Evolutionary conservation across 2,888 invertebrate genomes (phyloP).

Genomic region (Pterostichus madidus): DNA sequence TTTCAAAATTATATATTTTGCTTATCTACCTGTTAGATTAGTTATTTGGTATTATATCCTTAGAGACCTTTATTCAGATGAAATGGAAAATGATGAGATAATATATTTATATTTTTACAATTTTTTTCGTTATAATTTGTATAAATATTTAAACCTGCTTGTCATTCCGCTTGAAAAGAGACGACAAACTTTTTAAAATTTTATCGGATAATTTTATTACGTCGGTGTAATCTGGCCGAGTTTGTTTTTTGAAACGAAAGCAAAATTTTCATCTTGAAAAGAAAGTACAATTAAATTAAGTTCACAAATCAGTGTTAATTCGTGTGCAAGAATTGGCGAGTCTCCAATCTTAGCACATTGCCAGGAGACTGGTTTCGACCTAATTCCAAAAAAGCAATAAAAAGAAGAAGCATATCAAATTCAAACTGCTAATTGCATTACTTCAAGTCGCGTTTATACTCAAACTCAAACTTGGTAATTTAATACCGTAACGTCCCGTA

Average conservation of each 20-base stretch:
- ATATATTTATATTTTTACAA: no score
- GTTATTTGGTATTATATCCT: no score
- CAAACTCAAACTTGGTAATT: conserved; percentile 53
- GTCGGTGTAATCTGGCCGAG: neutral
- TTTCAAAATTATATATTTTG: no score
- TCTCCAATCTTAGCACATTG: conserved; percentile 33
- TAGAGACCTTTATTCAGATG: no score
- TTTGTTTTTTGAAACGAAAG: conserved; percentile 7
- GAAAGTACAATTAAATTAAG: conserved; percentile 32
- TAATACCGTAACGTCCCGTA: conserved; percentile 44
- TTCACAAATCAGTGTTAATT: conserved; percentile 47
- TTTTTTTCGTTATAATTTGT: neutral
- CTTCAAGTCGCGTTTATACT: conserved; percentile 37
- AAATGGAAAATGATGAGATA: no score
- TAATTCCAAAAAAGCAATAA: conserved; percentile 20
- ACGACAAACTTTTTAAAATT: neutral
- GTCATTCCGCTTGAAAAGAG: neutral
- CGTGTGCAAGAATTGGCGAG: conserved; percentile 41
- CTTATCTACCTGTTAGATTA: no score
- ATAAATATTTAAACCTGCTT: conserved; percentile 12
- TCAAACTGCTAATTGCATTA: conserved; percentile 56
- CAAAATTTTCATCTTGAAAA: conserved; percentile 38
- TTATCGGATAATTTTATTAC: neutral
- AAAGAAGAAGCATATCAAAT: conserved; percentile 53
- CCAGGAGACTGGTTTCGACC: conserved; percentile 15